Percentiles rank a stretch among this genome's conserved stretches.
Evolutionary conservation across 1,140 invertebrate genomes (phyloP).

Genomic region (Elysia chlorotica): DNA sequence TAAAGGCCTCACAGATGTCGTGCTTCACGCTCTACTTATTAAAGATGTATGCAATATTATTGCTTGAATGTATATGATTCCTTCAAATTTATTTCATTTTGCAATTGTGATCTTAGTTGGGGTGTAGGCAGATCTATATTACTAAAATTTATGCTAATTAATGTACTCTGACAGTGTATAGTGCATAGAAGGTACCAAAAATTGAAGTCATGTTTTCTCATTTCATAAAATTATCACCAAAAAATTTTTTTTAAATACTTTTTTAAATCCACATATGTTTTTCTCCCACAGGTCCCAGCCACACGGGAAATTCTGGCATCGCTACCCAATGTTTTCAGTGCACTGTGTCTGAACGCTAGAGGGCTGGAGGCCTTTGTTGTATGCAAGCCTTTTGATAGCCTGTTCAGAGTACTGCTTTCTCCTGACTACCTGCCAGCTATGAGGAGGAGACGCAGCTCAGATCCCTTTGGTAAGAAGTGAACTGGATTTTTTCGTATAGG

Average conservation of each 20-base stretch:
- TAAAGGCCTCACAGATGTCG: slow-evolving; percentile 87
- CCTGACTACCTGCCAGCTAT: slow-evolving; percentile 86
- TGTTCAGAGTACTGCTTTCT: slow-evolving; percentile 80
- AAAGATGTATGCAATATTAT: slow-evolving; percentile 76
- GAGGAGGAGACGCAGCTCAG: slow-evolving; percentile 79
- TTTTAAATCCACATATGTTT: neutral
- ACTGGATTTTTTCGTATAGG: no score
- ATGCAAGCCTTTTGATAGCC: slow-evolving; percentile 82
- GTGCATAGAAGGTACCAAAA: no score
- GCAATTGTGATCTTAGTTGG: no score
- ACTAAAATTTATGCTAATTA: no score
- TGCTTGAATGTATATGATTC: no score
- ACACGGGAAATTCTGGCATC: slow-evolving; percentile 88
- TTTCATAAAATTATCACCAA: neutral
- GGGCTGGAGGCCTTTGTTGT: slow-evolving; percentile 82
- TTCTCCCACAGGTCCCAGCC: slow-evolving; percentile 72
- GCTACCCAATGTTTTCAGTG: slow-evolving; percentile 89
- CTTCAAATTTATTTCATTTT: no score
- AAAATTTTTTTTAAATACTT: neutral
- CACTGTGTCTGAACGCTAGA: slow-evolving; percentile 83
- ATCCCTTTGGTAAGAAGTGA: slow-evolving; percentile 72
- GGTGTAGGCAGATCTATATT: no score
- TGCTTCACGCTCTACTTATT: slow-evolving; percentile 82
- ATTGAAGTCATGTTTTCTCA: neutral
- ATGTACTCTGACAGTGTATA: no score